A percentile compares a stretch with the other conserved stretches of the same genome.
phyloP scores from a whole-genome alignment of 2,797 vertebrate species.

The Halcyon leucocephala region DNA sequence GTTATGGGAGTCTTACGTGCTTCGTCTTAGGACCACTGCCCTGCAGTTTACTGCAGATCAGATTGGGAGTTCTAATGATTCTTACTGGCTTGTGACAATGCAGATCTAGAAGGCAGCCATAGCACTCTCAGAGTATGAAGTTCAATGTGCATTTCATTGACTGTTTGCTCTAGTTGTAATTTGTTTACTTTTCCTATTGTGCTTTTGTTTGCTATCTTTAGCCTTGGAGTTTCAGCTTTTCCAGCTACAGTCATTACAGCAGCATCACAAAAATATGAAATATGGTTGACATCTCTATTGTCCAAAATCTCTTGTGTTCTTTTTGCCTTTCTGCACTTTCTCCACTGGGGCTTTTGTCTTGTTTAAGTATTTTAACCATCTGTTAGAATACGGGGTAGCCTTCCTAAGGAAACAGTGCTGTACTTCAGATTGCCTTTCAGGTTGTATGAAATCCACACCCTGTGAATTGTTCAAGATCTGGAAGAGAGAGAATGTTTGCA shows the following conservation, averaged over 20 bases:
- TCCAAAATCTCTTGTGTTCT: neutral
- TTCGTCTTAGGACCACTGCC: neutral
- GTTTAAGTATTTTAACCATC: neutral
- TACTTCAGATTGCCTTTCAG: neutral
- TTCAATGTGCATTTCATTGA: neutral
- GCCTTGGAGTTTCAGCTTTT: neutral
- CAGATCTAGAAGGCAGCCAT: neutral
- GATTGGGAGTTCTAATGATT: neutral
- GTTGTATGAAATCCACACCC: neutral
- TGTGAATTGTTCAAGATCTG: neutral
- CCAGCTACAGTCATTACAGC: neutral
- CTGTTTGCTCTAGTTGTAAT: neutral
- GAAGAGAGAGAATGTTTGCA: neutral
- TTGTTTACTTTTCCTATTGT: neutral
- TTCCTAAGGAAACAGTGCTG: neutral
- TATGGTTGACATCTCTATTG: neutral
- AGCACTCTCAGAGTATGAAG: rapidly evolving
- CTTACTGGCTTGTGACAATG: neutral
- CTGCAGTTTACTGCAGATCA: neutral
- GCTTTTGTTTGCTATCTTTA: neutral
- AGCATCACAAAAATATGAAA: neutral
- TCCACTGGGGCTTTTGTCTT: neutral
- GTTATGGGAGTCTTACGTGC: neutral
- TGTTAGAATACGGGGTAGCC: neutral
- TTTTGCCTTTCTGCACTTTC: neutral